These are phyloP conservation scores for Lysiphlebus fabarum DNA, from an alignment of 1,140 invertebrate genomes.

Conservation along the genomic window DNA sequence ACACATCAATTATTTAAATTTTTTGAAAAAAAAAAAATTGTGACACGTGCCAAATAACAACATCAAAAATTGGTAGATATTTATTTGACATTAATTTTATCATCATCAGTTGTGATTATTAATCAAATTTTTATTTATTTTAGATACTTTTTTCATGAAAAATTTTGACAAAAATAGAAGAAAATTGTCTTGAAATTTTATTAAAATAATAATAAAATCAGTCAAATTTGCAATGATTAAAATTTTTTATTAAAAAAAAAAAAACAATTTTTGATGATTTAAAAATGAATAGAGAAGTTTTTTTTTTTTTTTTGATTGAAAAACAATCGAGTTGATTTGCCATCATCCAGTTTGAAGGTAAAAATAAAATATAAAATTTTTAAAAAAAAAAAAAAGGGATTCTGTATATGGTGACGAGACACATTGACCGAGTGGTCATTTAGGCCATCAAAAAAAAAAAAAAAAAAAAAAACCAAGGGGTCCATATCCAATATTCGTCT, in stretches of 20 bases:
- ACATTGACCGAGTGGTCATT: slow-evolving; percentile 20
- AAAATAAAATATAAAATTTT: background rate
- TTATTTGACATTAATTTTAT: too few relatives aligned
- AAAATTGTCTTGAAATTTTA: too few relatives aligned
- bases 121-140: too few relatives aligned
- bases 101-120: too few relatives aligned
- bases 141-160: too few relatives aligned
- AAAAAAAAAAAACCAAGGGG: slow-evolving; percentile 14
- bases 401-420: slow-evolving; percentile 2
- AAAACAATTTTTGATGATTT: background rate
- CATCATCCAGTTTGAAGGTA: background rate
- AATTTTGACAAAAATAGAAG: too few relatives aligned
- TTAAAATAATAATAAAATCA: background rate
- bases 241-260: background rate
- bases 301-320: background rate
- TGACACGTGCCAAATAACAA: too few relatives aligned
- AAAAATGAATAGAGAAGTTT: background rate
- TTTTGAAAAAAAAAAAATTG: too few relatives aligned
- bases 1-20: too few relatives aligned
- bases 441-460: slow-evolving; percentile 13
- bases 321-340: background rate
- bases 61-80: too few relatives aligned
- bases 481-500: background rate
- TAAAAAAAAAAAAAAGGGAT: slow-evolving; percentile 7
- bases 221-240: background rate